phyloP scores from a whole-genome alignment of 2,113 vertebrate species.

The Maccullochella peelii region DNA sequence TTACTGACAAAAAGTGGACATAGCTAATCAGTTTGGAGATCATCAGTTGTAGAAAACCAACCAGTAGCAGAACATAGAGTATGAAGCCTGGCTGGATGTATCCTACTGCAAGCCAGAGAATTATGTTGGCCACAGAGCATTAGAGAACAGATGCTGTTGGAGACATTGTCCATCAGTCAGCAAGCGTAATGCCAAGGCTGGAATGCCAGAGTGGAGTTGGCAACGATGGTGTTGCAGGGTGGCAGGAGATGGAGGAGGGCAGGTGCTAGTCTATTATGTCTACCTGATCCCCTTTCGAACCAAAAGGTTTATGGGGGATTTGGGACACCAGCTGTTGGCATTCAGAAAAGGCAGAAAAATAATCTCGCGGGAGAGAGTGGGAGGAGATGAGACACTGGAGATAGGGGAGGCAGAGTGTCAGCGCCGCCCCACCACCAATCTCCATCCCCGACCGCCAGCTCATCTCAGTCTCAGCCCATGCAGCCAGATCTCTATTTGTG shows the following conservation, averaged over 20 bases:
- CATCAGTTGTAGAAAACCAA: slow-evolving; percentile 26
- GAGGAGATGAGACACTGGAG: slow-evolving; percentile 26
- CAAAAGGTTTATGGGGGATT: slow-evolving; percentile 62
- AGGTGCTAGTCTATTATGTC: slow-evolving; percentile 71
- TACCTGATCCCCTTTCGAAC: slow-evolving; percentile 65
- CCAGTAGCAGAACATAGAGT: slow-evolving; percentile 34
- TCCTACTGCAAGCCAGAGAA: slow-evolving; percentile 52
- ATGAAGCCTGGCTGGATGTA: slow-evolving; percentile 40
- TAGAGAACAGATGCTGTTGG: slow-evolving; percentile 76
- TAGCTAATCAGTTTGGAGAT: slow-evolving; percentile 56
- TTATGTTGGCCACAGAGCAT: slow-evolving; percentile 60
- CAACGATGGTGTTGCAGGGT: slow-evolving; percentile 29
- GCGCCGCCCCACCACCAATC: slow-evolving; percentile 13
- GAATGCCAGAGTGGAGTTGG: slow-evolving; percentile 56
- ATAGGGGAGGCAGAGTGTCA: slow-evolving; percentile 30
- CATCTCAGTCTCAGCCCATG: slow-evolving; percentile 44
- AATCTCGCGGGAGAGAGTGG: slow-evolving; percentile 18
- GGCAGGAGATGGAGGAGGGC: slow-evolving; percentile 52
- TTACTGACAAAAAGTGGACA: slow-evolving; percentile 30
- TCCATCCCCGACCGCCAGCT: slow-evolving; percentile 33
- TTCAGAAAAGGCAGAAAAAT: slow-evolving; percentile 48
- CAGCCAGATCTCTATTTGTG: slow-evolving; percentile 73
- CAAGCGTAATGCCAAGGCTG: slow-evolving; percentile 65
- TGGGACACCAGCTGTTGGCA: slow-evolving; percentile 68
- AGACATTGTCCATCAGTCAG: slow-evolving; percentile 79